Base-by-base conservation (phyloP, 2,888 invertebrate genomes). In the Cheilosia grossa region DNA sequence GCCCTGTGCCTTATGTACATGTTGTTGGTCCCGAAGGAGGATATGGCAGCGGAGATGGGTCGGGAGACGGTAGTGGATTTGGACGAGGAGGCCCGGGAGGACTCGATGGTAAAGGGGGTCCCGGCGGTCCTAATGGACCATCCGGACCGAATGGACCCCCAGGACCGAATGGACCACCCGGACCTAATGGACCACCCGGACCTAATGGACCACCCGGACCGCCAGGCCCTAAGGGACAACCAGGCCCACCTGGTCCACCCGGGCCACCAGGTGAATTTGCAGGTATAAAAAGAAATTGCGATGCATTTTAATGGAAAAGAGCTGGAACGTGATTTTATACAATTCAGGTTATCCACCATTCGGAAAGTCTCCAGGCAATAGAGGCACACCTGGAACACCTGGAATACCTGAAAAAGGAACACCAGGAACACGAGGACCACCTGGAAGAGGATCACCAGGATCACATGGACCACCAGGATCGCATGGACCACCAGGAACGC, bases 81-180 rank as follows among this genome's bases (percentile, higher is more conserved):
- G 37, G 37, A 13, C 1, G 1, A 37, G 37, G 37, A 37, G 37
- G 37, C 10, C 13, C 37, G 2, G 33, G 33, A 33, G 33, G 33
- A 10, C 10, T 10, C 3, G 2, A 37, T 37, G 37, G 33, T 7
- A 42, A 42, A 13, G 2, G 17, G 17, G 44, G 44, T 1, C 88
- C 88, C 0, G 86, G 81, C 13, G 91, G 90, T 37, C 89, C 89
- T 42, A 88, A 88, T 63, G 91, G 90, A 82, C 82, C 88, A 42
- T 44, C 59, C 7, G 90, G 89, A 69, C 83, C 82, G 47, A 87
- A 87, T 6, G 89, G 88, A 33, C 87, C 87, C 49, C 89, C 89
- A 7, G 91, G 90, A 87, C 79, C 89, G 93, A 73, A 75, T 59
- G 87, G 87, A 15, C 90, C 90, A 49, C 75, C 89, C 42, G 87